phyloP scores from a whole-genome alignment of 2,888 invertebrate species.

The Prosopocoilus inquinatus region DNA sequence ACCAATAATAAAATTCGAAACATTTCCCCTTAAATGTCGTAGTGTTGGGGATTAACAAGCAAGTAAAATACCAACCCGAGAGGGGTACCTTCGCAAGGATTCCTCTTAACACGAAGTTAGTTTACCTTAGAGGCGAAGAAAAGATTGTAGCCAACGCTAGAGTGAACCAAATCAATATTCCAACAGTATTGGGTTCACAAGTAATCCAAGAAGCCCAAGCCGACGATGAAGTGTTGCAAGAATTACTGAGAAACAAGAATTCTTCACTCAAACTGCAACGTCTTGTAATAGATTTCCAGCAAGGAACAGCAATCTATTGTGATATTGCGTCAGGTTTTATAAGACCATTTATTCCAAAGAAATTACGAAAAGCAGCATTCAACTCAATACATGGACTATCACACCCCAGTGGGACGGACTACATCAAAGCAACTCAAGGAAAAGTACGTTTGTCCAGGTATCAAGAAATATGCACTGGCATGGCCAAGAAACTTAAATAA shows the following conservation, averaged over 20 bases:
- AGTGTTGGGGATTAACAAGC: too few species aligned
- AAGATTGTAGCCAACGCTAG: neutral
- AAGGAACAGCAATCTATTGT: too few species aligned
- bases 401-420: conserved; percentile 9
- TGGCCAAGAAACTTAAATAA: conserved; percentile 10
- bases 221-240: neutral
- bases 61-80: too few species aligned
- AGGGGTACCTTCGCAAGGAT: too few species aligned
- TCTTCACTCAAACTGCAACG: neutral
- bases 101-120: neutral
- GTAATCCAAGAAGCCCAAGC: neutral
- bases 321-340: too few species aligned
- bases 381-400: too few species aligned
- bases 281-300: too few species aligned
- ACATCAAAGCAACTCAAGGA: conserved; percentile 5
- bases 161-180: neutral
- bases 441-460: conserved; percentile 15
- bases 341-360: too few species aligned
- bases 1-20: too few species aligned
- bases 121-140: neutral
- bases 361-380: too few species aligned
- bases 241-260: neutral
- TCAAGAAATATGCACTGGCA: conserved; percentile 2
- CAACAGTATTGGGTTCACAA: neutral
- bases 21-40: too few species aligned